Base-by-base conservation (phyloP, 53 echinoderm and acorn worm genomes). In the Temnopleurus reevesii region DNA sequence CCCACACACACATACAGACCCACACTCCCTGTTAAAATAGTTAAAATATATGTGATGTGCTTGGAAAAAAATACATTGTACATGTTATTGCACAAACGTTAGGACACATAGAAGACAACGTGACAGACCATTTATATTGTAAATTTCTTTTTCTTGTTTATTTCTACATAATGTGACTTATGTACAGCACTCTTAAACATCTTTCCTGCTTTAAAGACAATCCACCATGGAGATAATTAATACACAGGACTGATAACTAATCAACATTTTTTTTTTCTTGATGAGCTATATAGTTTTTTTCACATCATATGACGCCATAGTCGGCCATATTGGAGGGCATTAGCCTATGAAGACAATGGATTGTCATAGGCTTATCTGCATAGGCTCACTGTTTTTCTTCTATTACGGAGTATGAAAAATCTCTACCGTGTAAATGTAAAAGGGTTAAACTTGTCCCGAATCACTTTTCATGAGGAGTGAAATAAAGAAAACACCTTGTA, bases 121-220 rank as follows among this genome's bases (percentile, higher is more conserved):
- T 24, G 19, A 24, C 44, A 77, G 44, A 18, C 23, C 19, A 81
- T 26, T 26, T 54, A 49, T 83, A 53, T 83, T 83, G 83, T 83
- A 83, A 83, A 54, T 83, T 55, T 55, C 55, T 83, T 83, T 83
- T 55, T 83, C 55, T 53, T 23, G 36, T 83, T 83, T 55, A 33
- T 6, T 83, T 83, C 83, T 83, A 83, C 83, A 83, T 55, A 18
- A 83, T 31, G 21, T 34, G 12, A 28, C 38, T 53, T 54, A 83
- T 83, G 36, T 83, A 83, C 83, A 83, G 83, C 83, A 83, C 33
- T 53, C 55, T 54, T 83, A 55, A 38, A 44, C 47, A 26, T 31
- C 47, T 79, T 47, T 47, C 28, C 30, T 41, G n/a, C n/a, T n/a
- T n/a, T n/a, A n/a, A n/a, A n/a, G n/a, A n/a, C n/a, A n/a, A n/a